phyloP scores from a whole-genome alignment of 2,113 vertebrate genomes.

The Phyllostomus discolor region DNA sequence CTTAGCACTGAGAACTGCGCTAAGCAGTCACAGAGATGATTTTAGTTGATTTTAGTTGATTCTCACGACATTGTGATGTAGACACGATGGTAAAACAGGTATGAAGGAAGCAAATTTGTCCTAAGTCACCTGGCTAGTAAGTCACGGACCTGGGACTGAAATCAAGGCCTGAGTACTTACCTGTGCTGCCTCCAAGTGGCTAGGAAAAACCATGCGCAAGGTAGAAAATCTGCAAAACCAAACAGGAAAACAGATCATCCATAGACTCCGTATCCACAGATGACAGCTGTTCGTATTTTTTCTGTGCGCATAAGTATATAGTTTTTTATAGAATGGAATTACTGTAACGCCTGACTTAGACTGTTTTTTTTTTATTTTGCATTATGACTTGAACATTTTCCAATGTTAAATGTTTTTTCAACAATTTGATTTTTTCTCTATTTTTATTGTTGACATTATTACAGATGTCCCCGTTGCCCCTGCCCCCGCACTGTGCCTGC shows the following conservation, averaged over 20 bases:
- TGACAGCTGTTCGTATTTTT: background rate
- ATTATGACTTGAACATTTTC: constrained; percentile 26
- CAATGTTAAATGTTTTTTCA: constrained; percentile 8
- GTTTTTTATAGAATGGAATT: background rate
- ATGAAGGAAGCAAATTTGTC: background rate
- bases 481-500: too few relatives aligned
- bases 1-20: background rate
- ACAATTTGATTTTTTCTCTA: background rate
- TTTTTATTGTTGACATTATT: too few relatives aligned
- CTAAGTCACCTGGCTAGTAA: background rate
- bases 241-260: background rate
- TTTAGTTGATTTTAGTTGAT: background rate
- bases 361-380: background rate
- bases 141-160: background rate
- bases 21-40: background rate
- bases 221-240: background rate
- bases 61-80: background rate
- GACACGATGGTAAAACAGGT: background rate
- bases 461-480: too few relatives aligned
- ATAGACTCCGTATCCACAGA: background rate
- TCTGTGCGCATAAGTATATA: background rate
- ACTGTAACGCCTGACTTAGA: background rate
- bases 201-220: background rate
- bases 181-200: background rate
- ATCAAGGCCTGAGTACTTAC: background rate